A percentile compares a stretch with the other conserved stretches of the same genome.
phyloP scores from a whole-genome alignment of 2,797 vertebrate species.

The Luscinia luscinia region DNA sequence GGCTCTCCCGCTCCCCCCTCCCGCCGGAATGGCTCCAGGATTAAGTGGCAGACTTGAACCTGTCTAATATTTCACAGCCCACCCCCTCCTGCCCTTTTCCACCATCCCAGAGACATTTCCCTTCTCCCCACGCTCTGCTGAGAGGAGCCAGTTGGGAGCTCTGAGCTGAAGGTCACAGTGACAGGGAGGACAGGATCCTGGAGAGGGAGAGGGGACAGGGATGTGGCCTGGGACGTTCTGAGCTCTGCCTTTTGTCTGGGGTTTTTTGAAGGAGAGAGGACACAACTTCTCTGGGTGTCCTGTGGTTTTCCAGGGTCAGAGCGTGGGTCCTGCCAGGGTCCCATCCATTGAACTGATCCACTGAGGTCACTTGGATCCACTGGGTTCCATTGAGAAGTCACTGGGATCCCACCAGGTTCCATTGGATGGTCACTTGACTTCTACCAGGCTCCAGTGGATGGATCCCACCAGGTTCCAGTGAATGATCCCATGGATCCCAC shows the following conservation, averaged over 20 bases:
- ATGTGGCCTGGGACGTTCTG: not conserved
- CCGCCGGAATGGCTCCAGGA: constrained; percentile 19
- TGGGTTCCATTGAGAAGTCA: rapidly evolving
- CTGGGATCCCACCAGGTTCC: too few species aligned
- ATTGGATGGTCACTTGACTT: too few species aligned
- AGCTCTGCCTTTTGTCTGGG: not conserved
- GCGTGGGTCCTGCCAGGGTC: not conserved
- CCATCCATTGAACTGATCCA: rapidly evolving
- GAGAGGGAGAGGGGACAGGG: not conserved
- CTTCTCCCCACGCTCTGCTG: constrained; percentile 60
- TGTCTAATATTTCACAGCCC: constrained; percentile 54
- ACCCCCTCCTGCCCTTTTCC: constrained; percentile 73
- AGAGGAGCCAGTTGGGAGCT: constrained; percentile 10
- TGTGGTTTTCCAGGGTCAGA: not conserved
- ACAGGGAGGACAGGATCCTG: not conserved
- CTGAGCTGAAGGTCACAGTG: constrained; percentile 48
- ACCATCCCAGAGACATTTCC: constrained; percentile 62
- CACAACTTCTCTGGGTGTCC: not conserved
- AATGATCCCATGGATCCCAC: rapidly evolving
- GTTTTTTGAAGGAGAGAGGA: not conserved
- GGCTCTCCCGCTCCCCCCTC: not conserved
- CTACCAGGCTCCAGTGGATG: rapidly evolving
- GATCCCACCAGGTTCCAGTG: rapidly evolving
- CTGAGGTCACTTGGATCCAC: rapidly evolving
- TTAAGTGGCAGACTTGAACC: constrained; percentile 44